Conservation (phyloP, 2,888 invertebrate genomes). For the Drosophila formosana region DNA sequence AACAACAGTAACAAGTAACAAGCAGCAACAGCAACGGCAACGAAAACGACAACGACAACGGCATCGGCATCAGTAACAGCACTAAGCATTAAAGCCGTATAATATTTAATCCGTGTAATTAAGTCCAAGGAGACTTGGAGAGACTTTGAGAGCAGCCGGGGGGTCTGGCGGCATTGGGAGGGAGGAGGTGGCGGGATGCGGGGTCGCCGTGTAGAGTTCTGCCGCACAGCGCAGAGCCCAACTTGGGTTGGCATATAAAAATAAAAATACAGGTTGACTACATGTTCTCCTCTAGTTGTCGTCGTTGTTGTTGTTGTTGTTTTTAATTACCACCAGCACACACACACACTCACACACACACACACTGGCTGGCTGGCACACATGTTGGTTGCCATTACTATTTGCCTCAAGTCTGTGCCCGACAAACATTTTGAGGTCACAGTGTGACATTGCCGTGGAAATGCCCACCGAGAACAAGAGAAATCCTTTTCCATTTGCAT, state of each 20-base stretch:
- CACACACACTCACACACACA: constrained; percentile 29
- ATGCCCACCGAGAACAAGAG: background rate
- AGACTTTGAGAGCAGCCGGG: constrained; percentile 22
- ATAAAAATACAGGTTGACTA: constrained; percentile 69
- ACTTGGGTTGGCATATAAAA: constrained; percentile 59
- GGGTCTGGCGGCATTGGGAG: background rate
- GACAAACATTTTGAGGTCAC: constrained; percentile 72
- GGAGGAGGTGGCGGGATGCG: background rate
- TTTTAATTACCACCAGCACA: constrained; percentile 69
- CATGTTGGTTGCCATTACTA: constrained; percentile 49
- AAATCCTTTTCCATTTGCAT: constrained; percentile 11
- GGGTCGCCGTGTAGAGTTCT: constrained; percentile 28
- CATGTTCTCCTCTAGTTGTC: constrained; percentile 30
- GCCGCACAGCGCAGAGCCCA: constrained; percentile 19
- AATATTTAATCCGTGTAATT: constrained; percentile 81
- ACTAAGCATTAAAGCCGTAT: constrained; percentile 71
- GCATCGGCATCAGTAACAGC: constrained; percentile 12
- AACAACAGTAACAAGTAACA: background rate
- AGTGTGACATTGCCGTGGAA: constrained; percentile 54
- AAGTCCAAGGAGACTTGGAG: constrained; percentile 73
- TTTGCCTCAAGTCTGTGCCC: constrained; percentile 38
- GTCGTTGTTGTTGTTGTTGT: constrained; percentile 48
- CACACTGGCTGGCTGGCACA: constrained; percentile 30
- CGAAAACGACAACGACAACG: constrained; percentile 11
- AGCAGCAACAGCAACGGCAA: constrained; percentile 1